Percentiles rank a stretch among this genome's conserved stretches.
Evolutionary conservation across 2,888 invertebrate genomes (phyloP).

Genomic region (Aethes cnicana): DNA sequence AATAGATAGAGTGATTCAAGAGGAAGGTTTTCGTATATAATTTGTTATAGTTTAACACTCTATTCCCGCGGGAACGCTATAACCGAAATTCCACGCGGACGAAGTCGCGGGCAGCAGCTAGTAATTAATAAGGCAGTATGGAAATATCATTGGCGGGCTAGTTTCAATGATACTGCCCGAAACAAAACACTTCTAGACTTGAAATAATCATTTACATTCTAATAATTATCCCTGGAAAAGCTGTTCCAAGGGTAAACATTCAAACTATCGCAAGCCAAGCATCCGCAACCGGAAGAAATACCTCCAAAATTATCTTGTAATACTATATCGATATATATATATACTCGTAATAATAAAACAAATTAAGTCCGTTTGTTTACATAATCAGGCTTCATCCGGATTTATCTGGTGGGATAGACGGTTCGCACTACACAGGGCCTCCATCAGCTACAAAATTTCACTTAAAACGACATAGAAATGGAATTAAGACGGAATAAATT

Average conservation of each 20-base stretch:
- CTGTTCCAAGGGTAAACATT: neutral
- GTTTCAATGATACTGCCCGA: neutral
- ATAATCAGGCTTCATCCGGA: constrained; percentile 5
- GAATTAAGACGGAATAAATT: constrained; percentile 53
- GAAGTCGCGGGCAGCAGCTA: too few relatives aligned
- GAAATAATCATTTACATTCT: constrained; percentile 3
- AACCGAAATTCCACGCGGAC: too few relatives aligned
- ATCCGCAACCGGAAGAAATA: constrained; percentile 5
- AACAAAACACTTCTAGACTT: constrained; percentile 2
- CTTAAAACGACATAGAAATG: constrained; percentile 38
- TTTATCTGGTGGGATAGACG: too few relatives aligned
- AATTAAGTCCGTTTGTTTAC: too few relatives aligned
- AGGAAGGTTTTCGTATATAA: too few relatives aligned
- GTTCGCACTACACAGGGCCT: neutral
- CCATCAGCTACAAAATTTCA: constrained; percentile 29
- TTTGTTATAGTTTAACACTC: too few relatives aligned
- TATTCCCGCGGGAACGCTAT: too few relatives aligned
- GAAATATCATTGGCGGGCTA: too few relatives aligned
- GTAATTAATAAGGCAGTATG: too few relatives aligned
- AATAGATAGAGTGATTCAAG: too few relatives aligned
- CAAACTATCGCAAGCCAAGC: constrained; percentile 3
- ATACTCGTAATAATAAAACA: constrained; percentile 7
- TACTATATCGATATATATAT: constrained; percentile 3
- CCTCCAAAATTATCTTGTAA: neutral
- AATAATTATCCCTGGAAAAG: constrained; percentile 6